Conservation (phyloP, 2,797 vertebrate genomes). For the Acanthurus tractus region DNA sequence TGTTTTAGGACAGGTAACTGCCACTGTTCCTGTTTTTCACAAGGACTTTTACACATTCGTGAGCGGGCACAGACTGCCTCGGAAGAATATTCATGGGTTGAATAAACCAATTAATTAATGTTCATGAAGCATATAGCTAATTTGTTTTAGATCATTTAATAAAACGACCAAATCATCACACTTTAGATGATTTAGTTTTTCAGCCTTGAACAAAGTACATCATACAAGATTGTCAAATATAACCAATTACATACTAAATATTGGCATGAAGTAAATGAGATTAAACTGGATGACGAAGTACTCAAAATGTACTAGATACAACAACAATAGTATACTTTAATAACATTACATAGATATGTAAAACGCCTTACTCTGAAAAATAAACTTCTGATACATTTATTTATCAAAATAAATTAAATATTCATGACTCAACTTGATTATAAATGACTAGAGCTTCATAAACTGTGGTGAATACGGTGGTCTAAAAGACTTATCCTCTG, state of each 20-base stretch:
- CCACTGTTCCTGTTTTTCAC: conserved; percentile 16
- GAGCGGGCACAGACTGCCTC: neutral
- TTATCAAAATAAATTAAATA: conserved; percentile 86
- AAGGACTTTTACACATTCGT: neutral
- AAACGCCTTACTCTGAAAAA: conserved; percentile 82
- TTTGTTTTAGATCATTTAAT: conserved; percentile 74
- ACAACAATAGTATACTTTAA: conserved; percentile 73
- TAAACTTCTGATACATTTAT: conserved; percentile 81
- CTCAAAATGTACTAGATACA: conserved; percentile 74
- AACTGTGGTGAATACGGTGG: conserved; percentile 63
- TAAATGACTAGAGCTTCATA: conserved; percentile 78
- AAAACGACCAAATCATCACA: conserved; percentile 71
- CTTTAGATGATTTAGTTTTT: conserved; percentile 53
- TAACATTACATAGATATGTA: conserved; percentile 78
- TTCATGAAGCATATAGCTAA: neutral
- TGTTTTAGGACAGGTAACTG: conserved; percentile 12
- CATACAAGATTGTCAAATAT: conserved; percentile 81
- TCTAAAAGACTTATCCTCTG: conserved; percentile 50
- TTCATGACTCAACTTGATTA: conserved; percentile 72
- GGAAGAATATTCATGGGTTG: neutral
- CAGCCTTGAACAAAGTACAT: conserved; percentile 65
- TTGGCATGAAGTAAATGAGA: conserved; percentile 70
- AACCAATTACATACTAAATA: conserved; percentile 77
- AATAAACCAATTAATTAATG: conserved; percentile 1
- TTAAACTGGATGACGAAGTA: conserved; percentile 67